Evolutionary conservation across 2,797 vertebrate genomes (phyloP).

Genomic region (Phoebastria nigripes): DNA sequence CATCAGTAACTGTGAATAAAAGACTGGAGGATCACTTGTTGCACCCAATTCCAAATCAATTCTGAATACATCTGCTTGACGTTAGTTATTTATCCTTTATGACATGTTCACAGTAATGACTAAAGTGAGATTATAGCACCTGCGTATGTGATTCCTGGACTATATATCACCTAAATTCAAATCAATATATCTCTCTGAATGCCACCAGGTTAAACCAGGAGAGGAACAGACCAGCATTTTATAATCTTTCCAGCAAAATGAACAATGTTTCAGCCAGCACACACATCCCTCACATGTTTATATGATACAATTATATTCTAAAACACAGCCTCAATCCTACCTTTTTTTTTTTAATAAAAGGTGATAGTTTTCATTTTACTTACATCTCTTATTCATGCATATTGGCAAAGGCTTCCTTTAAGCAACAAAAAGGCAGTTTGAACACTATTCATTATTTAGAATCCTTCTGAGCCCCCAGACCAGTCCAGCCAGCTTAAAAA

Average conservation of each 20-base stretch:
- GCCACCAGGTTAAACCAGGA: accelerated
- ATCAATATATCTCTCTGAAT: accelerated
- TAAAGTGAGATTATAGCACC: accelerated
- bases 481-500: accelerated
- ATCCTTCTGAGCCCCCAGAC: neutral
- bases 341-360: too few species aligned
- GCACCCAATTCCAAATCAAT: neutral
- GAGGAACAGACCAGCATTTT: accelerated
- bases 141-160: accelerated
- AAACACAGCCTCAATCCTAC: neutral
- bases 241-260: accelerated
- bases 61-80: accelerated
- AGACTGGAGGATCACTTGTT: neutral
- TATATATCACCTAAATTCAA: accelerated
- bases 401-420: accelerated
- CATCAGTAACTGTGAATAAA: accelerated
- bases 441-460: neutral
- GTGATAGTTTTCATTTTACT: accelerated
- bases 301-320: accelerated
- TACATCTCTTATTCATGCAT: accelerated
- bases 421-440: neutral
- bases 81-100: accelerated
- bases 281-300: accelerated
- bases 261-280: accelerated
- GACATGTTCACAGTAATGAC: accelerated